phyloP scores from a whole-genome alignment of 92 coral and sea anemone species.

The Virgularia gustaviana region DNA sequence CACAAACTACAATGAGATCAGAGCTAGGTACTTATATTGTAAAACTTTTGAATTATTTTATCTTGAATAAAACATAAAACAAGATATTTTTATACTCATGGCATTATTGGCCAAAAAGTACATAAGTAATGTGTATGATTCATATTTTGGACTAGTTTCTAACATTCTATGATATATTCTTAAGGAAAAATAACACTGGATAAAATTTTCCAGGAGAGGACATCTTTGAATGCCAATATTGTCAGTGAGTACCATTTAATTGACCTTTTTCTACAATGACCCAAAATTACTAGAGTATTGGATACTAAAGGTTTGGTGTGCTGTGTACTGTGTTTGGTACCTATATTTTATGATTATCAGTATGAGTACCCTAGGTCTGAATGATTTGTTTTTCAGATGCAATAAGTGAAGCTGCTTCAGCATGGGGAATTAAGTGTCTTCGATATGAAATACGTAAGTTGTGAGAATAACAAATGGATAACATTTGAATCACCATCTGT shows the following conservation, averaged over 20 bases:
- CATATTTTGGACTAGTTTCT: too few relatives aligned
- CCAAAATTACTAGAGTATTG: too few relatives aligned
- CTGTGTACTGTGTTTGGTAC: too few relatives aligned
- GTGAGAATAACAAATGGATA: neutral
- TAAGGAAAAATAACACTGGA: slow-evolving; percentile 90
- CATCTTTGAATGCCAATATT: slow-evolving; percentile 80
- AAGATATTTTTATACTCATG: neutral
- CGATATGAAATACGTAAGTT: slow-evolving; percentile 98
- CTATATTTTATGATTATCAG: neutral
- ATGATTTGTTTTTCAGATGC: slow-evolving; percentile 54
- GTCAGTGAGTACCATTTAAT: slow-evolving; percentile 66
- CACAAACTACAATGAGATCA: slow-evolving; percentile 99
- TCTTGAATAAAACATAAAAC: too few relatives aligned
- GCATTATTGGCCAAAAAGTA: neutral
- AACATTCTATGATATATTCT: neutral
- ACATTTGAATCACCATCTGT: neutral
- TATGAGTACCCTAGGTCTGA: neutral
- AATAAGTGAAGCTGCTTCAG: slow-evolving; percentile 87
- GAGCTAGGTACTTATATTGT: slow-evolving; percentile 64
- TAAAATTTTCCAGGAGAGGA: slow-evolving; percentile 87
- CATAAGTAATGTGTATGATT: neutral
- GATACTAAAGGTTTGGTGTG: too few relatives aligned
- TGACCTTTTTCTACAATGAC: too few relatives aligned
- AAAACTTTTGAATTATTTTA: neutral
- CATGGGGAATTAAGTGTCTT: slow-evolving; percentile 94